A percentile compares a stretch with the other conserved stretches of the same genome.
These are phyloP conservation scores for Pseudocheirus occidentalis DNA, from an alignment of 2,797 vertebrate species.

Conservation along the genomic window DNA sequence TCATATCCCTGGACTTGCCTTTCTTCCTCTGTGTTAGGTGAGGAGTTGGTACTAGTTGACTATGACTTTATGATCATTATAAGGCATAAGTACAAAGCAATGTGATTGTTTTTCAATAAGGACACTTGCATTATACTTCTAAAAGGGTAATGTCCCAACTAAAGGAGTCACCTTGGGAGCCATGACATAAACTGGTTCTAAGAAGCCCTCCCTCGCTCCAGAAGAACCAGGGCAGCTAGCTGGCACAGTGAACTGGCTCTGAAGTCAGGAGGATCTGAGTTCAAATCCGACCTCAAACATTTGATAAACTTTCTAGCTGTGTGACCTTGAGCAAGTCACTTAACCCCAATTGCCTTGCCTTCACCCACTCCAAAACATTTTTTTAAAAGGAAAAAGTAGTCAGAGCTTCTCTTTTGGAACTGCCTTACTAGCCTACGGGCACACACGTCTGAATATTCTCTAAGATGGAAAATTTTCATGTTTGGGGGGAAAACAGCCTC, in stretches of 20 bases:
- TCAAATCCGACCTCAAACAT: too few species aligned
- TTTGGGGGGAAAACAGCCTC: not conserved
- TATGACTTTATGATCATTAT: not conserved
- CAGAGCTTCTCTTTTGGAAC: constrained; percentile 39
- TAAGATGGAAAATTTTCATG: constrained; percentile 23
- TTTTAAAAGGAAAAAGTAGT: not conserved
- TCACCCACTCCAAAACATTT: too few species aligned
- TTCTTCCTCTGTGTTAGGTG: not conserved
- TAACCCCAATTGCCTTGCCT: too few species aligned
- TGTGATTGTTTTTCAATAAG: not conserved
- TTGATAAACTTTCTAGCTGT: too few species aligned
- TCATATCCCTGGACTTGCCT: not conserved
- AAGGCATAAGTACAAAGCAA: not conserved
- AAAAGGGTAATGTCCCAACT: constrained; percentile 21
- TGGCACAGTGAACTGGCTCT: too few species aligned
- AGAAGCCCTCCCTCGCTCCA: not conserved
- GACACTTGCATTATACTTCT: not conserved
- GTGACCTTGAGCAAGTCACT: too few species aligned
- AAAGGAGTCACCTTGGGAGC: constrained; percentile 31
- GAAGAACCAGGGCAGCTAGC: not conserved
- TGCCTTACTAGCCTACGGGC: constrained; percentile 27
- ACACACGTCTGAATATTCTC: constrained; percentile 16
- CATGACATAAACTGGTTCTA: not conserved
- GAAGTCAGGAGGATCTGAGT: too few species aligned
- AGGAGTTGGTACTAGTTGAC: not conserved